Conservation (phyloP, 2,113 vertebrate genomes). For the Pogona vitticeps region DNA sequence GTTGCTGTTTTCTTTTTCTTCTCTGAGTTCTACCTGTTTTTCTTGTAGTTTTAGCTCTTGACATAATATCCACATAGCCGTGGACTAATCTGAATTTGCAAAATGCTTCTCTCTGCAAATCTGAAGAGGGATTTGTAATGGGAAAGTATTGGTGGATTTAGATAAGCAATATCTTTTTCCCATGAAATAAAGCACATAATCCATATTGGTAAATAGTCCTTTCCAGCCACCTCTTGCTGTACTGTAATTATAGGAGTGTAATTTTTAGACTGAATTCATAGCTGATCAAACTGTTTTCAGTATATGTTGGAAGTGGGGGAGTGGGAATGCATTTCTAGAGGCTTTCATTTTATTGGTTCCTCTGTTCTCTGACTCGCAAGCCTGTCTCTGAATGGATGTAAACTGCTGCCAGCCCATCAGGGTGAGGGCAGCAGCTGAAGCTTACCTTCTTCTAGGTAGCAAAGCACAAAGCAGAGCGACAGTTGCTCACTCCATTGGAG, state of each 20-base stretch:
- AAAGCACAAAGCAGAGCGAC: slow-evolving; percentile 1
- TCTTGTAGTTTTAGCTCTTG: not conserved
- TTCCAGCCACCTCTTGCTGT: slow-evolving; percentile 25
- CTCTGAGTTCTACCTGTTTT: not conserved
- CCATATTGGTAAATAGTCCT: slow-evolving; percentile 33
- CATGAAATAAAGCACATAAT: not conserved
- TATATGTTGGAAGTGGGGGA: slow-evolving; percentile 16
- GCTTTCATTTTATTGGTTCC: slow-evolving; percentile 63
- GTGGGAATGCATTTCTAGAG: slow-evolving; percentile 41
- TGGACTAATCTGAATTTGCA: slow-evolving; percentile 21
- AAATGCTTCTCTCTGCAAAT: not conserved
- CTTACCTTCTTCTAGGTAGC: slow-evolving; percentile 67
- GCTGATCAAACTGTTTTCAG: slow-evolving; percentile 52
- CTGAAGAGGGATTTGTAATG: slow-evolving; percentile 34
- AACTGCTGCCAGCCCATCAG: slow-evolving; percentile 62
- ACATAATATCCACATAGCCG: slow-evolving; percentile 34
- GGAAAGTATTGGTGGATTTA: not conserved
- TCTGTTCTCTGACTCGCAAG: slow-evolving; percentile 64
- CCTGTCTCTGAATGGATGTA: slow-evolving; percentile 64
- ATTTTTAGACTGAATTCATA: slow-evolving; percentile 49
- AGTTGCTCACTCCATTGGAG: slow-evolving; percentile 27
- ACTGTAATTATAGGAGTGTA: slow-evolving; percentile 38
- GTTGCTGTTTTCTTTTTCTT: too few relatives aligned
- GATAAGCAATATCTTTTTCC: slow-evolving; percentile 27
- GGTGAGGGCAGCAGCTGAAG: slow-evolving; percentile 40